A percentile compares a stretch with the other conserved stretches of the same genome.
Conservation (phyloP, 2,113 vertebrate genomes). For the Microtus ochrogaster region DNA sequence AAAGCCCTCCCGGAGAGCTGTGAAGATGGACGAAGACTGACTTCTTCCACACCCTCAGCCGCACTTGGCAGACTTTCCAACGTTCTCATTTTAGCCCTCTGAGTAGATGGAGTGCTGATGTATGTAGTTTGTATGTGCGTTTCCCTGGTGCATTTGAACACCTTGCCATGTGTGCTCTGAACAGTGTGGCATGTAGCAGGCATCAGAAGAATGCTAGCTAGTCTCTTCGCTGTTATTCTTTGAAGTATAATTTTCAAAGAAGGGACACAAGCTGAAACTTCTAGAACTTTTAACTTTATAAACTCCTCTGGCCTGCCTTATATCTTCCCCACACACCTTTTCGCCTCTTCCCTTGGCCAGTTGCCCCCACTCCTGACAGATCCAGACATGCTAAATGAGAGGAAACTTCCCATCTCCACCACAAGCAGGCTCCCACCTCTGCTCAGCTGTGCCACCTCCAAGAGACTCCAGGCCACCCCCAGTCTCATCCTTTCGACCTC, state of each 20-base stretch:
- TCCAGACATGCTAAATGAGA: not conserved
- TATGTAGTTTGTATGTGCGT: not conserved
- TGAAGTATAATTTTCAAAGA: not conserved
- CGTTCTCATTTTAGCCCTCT: not conserved
- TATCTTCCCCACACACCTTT: not conserved
- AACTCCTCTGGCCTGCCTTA: not conserved
- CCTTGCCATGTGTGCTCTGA: not conserved
- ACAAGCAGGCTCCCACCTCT: not conserved
- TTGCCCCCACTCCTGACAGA: not conserved
- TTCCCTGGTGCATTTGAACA: not conserved
- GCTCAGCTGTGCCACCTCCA: not conserved
- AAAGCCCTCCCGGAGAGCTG: not conserved
- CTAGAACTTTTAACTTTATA: slow-evolving; percentile 12
- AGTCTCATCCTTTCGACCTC: slow-evolving; percentile 73
- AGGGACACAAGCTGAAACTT: not conserved
- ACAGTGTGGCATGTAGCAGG: not conserved
- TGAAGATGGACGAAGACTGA: not conserved
- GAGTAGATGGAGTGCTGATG: not conserved
- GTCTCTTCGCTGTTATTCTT: not conserved
- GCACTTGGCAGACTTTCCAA: not conserved
- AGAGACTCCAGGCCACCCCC: not conserved
- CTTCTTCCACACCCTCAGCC: not conserved
- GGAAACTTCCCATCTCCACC: not conserved
- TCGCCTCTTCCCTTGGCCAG: not conserved
- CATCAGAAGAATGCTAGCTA: not conserved